Evolutionary conservation across 92 coral and sea anemone species (phyloP).

Genomic region (Paragorgia papillata): DNA sequence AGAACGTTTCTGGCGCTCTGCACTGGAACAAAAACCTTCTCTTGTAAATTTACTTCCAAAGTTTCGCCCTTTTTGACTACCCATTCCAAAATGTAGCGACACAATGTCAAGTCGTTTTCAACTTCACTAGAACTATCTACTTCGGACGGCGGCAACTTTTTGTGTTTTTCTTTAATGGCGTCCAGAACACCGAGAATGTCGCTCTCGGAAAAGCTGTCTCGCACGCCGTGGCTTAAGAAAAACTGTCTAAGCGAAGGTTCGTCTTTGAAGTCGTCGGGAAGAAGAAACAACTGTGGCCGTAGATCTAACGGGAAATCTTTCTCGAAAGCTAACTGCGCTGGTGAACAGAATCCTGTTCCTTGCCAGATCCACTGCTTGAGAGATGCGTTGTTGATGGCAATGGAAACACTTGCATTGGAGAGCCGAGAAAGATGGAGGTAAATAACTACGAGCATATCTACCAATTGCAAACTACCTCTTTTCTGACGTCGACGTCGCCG

Average conservation of each 20-base stretch:
- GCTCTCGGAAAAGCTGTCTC: constrained; percentile 43
- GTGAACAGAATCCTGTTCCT: constrained; percentile 67
- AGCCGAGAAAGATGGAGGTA: constrained; percentile 55
- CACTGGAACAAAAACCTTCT: constrained; percentile 71
- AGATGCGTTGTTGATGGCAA: neutral
- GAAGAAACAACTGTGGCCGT: constrained; percentile 59
- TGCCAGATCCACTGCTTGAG: constrained; percentile 77
- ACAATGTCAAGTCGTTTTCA: constrained; percentile 51
- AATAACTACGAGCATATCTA: constrained; percentile 62
- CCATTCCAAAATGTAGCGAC: constrained; percentile 74
- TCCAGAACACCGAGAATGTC: constrained; percentile 66
- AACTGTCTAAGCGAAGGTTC: constrained; percentile 27
- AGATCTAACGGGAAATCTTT: constrained; percentile 59
- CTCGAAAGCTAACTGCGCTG: constrained; percentile 45
- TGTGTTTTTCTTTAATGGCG: constrained; percentile 62
- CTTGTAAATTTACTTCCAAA: constrained; percentile 50
- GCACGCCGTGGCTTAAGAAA: constrained; percentile 66
- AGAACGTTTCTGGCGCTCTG: constrained; percentile 62
- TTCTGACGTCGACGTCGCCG: neutral
- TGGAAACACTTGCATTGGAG: neutral
- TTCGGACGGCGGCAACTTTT: neutral
- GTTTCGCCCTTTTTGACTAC: constrained; percentile 59
- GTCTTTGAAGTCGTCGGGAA: constrained; percentile 68
- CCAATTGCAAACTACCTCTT: constrained; percentile 44
- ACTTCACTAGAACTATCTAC: neutral